phyloP scores from a whole-genome alignment of 2,113 vertebrate species.

The Barnardius zonarius region DNA sequence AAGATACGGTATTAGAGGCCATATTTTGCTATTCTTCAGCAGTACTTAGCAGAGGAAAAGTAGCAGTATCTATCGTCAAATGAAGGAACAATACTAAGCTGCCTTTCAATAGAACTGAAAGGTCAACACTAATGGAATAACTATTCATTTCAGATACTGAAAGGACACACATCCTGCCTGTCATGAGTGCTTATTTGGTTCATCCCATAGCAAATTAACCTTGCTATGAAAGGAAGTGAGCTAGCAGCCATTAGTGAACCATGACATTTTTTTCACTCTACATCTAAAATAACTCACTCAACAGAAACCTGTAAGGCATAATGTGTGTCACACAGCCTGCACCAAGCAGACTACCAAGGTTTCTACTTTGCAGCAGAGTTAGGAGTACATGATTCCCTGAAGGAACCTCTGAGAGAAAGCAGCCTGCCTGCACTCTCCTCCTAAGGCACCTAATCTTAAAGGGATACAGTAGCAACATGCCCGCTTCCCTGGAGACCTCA shows the following conservation, averaged over 20 bases:
- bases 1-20: neutral
- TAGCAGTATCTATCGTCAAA: neutral
- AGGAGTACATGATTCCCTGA: fast-evolving
- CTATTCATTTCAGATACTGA: neutral
- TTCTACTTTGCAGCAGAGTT: neutral
- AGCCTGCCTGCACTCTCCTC: neutral
- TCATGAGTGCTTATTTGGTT: neutral
- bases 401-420: neutral
- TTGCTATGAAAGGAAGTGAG: neutral
- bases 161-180: neutral
- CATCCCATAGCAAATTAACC: neutral
- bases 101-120: neutral
- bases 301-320: neutral
- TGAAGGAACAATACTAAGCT: neutral
- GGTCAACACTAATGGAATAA: neutral
- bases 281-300: neutral
- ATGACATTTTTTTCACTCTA: neutral
- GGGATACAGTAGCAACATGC: fast-evolving
- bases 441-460: neutral
- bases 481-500: neutral
- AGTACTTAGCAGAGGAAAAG: neutral
- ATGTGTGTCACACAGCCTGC: neutral
- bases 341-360: neutral
- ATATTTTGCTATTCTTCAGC: neutral
- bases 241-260: neutral